Evolutionary conservation across 2,888 invertebrate species (phyloP).

Genomic region (Chrysina gloriosa): DNA sequence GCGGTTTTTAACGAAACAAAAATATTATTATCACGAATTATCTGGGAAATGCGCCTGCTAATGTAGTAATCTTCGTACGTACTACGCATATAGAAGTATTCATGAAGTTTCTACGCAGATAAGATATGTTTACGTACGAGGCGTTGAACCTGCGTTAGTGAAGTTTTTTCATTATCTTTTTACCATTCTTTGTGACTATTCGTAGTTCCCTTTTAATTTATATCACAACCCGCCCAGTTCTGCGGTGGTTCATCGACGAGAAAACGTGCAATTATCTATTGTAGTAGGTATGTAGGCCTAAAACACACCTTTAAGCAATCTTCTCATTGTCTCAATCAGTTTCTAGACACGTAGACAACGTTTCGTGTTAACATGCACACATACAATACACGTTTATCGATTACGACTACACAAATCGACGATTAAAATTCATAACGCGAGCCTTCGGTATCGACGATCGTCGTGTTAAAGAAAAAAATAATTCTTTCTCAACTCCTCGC

Average conservation of each 20-base stretch:
- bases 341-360: constrained; percentile 47
- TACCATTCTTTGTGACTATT: too few relatives aligned
- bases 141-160: constrained; percentile 18
- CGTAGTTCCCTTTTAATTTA: too few relatives aligned
- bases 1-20: too few relatives aligned
- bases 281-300: constrained; percentile 38
- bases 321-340: constrained; percentile 46
- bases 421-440: constrained; percentile 46
- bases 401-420: constrained; percentile 45
- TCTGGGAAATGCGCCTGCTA: too few relatives aligned
- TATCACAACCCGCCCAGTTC: too few relatives aligned
- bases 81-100: neutral
- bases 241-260: neutral
- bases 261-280: constrained; percentile 34
- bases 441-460: too few relatives aligned
- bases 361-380: constrained; percentile 50
- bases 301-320: constrained; percentile 30
- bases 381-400: constrained; percentile 35
- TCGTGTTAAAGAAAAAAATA: too few relatives aligned
- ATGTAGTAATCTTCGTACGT: neutral
- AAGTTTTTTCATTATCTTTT: neutral
- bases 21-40: too few relatives aligned
- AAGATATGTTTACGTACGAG: constrained; percentile 24
- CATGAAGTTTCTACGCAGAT: constrained; percentile 8
- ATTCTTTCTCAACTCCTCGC: too few relatives aligned